Base-by-base conservation (phyloP, 2,888 invertebrate species). In the Chalcis sispes region DNA sequence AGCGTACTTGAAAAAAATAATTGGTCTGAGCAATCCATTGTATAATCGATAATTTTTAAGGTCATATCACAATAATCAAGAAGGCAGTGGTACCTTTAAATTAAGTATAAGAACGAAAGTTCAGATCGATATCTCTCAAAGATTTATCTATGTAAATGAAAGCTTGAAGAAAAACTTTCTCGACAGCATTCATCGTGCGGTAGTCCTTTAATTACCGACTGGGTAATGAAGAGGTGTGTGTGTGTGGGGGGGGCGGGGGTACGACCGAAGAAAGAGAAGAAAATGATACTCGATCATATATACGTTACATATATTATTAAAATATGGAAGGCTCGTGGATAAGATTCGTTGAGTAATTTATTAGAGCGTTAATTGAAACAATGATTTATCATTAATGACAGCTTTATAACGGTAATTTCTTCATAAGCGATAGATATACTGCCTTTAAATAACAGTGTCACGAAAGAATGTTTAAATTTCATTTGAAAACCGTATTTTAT, bases 1-100 rank as follows among this genome's bases (percentile, higher is more conserved):
- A 62, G n/a, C 23, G 13, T n/a, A 46, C 27, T 29, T 27, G 27
- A 23, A 65, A 18, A 32, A 65, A 69, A 32, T 46, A 69, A 48
- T 59, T 23, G 48, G n/a, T 25, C 25, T 8, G 29, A 29, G 32
- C 48, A 50, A 36, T 59, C n/a, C 46, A 69, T 69, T 46, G 32
- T 69, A 46, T 50, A 59, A 69, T 69, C 69, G 48, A 69, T 69
- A 50, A 69, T 48, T 69, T 69, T 69, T 59, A 69, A 69, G 69
- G 69, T 42, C 5, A 10, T 20, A 5, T 4, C 1, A 7, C 29
- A 32, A 29, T 36, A 20, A 25, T 25, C 18, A 61, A 61, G 61
- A 2, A 15, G 15, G 15, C 20, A 42, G 59, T n/a, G n/a, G 15
- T 7, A 25, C 2, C 1, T 13, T 62, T 27, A 62, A 46, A 62